A percentile compares a stretch with the other conserved stretches of the same genome.
phyloP scores from a whole-genome alignment of 2,797 vertebrate species.

The Malurus splendens region DNA sequence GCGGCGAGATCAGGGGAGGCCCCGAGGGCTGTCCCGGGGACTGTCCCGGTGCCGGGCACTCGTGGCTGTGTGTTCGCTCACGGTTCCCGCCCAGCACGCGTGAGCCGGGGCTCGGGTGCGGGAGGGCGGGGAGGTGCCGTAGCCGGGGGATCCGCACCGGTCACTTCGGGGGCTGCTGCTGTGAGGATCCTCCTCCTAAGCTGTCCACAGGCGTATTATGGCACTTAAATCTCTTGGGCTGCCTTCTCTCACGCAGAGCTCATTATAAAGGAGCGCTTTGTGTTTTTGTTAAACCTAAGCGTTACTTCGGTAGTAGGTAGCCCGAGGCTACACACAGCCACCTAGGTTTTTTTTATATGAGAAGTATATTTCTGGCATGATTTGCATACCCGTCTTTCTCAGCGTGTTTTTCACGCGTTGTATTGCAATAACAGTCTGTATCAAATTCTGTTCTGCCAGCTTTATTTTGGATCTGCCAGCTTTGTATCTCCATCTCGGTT shows the following conservation, averaged over 20 bases:
- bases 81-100: neutral
- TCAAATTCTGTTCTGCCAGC: neutral
- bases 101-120: neutral
- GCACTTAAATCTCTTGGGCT: neutral
- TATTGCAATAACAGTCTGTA: neutral
- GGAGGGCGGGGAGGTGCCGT: neutral
- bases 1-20: neutral
- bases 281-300: neutral
- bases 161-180: fast-evolving
- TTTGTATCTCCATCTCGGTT: neutral
- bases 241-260: neutral
- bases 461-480: neutral
- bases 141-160: fast-evolving
- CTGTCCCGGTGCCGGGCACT: neutral
- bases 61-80: neutral
- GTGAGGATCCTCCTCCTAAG: neutral
- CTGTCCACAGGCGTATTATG: neutral
- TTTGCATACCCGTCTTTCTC: neutral
- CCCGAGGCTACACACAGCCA: neutral
- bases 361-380: neutral
- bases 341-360: neutral
- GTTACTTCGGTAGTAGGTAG: neutral
- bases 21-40: neutral
- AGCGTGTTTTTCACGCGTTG: fast-evolving
- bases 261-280: neutral